Base-by-base conservation (phyloP, 2,113 vertebrate species). In the Saimiri boliviensis region DNA sequence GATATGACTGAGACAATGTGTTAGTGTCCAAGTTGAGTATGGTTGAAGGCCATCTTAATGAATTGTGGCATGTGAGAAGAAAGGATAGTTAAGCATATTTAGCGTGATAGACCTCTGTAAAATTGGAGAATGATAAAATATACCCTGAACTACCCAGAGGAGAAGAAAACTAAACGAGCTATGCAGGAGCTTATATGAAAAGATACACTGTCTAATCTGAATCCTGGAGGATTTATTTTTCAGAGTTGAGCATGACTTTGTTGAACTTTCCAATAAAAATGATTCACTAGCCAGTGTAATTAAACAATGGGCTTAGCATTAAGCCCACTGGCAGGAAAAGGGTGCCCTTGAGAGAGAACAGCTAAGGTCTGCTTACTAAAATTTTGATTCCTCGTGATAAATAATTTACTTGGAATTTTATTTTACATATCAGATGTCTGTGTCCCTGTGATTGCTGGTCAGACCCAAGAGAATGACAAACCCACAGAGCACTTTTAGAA, bases 351-450 rank as follows among this genome's bases (percentile, higher is more conserved):
- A 68, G 30, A 77, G n/a, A 5, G 2, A 23, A 85, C 0, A n/a
- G 58, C 16, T 27, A 37, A 7, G 7, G 16, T 63, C 52, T 82
- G 17, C 9, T 74, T 91, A 63, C 21, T 45, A 80, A 71, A 86
- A 42, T 23, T 77, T 3, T 73, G 47, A 58, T 23, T 27, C n/a
- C 25, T 16, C 16, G 8, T 19, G 37, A 23, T n/a, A 80, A 60
- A 56, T 49, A 14, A 70, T 42, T 77, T 56, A 30, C 47, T 89
- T 93, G 86, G 45, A 27, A 56, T 89, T 86, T 89, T 96, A 74
- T 79, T 25, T 68, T 54, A 35, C 13, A 10, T 30, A 68, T 13
- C 5, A 23, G 47, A 5, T 42, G 7, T 8, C 47, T 96, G 8
- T 58, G 21, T 20, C 84, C 80, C 54, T 52, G 19, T 37, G 40